Conservation (phyloP, 2,113 vertebrate species). For the Cyprinodon tularosa region DNA sequence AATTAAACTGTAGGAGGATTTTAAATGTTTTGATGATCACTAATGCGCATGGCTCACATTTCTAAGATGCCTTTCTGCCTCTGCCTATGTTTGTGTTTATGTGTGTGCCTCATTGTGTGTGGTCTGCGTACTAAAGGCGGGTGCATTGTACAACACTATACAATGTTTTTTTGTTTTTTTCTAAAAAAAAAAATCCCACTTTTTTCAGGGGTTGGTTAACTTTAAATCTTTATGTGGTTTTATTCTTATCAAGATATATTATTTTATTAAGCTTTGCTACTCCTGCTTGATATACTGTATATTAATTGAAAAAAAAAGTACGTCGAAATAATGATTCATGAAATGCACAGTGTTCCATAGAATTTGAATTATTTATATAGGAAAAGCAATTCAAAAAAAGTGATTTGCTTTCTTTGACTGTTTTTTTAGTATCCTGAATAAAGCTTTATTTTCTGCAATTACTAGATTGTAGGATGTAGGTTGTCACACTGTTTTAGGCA, state of each 20-base stretch:
- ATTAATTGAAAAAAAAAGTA: neutral
- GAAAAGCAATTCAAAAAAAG: neutral
- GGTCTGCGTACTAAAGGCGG: conserved; percentile 57
- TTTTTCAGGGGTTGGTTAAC: no score
- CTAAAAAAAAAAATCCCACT: no score
- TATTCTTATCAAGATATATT: neutral
- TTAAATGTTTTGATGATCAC: conserved; percentile 50
- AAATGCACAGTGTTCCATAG: neutral
- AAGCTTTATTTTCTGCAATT: neutral
- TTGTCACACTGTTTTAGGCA: neutral
- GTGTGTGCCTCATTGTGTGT: conserved; percentile 8
- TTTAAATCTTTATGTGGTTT: neutral
- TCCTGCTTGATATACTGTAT: no score
- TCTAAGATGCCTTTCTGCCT: conserved; percentile 65
- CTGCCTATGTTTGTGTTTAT: conserved; percentile 27
- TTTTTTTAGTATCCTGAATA: neutral
- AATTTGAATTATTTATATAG: neutral
- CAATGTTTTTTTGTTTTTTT: conserved; percentile 25
- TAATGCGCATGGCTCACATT: conserved; percentile 63
- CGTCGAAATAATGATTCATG: neutral
- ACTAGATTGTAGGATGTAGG: neutral
- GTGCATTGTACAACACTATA: conserved; percentile 20
- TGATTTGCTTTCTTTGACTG: neutral
- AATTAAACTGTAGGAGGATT: conserved; percentile 52
- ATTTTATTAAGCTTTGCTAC: neutral